Evolutionary conservation across 2,888 invertebrate genomes (phyloP), one percentile per base, ranked within the genome.

Genomic region (Azorinus chamasolen): DNA sequence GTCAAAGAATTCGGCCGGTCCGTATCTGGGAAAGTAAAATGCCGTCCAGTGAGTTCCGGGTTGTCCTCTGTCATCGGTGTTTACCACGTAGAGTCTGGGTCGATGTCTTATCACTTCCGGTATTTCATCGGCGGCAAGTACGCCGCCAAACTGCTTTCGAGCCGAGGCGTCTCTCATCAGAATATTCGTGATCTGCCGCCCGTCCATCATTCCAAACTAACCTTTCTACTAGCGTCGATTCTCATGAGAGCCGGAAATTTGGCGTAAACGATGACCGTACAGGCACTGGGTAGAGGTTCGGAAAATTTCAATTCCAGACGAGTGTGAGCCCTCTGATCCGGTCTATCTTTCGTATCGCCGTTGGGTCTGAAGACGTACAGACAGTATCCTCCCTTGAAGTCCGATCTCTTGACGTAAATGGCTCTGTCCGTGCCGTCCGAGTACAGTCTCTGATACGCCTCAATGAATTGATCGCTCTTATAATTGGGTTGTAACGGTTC

Each of bases 401-500:
- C 50, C n/a, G 18, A 1, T 58, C 51, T 68, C 14, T 16, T 41
- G 16, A 68, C 54, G 16, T 39, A 16, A 20, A 53, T 20, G 12
- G 39, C 57, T 37, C 66, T 37, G 4, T 63, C 24, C 14, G 16
- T 10, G 14, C 32, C 3, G n/a, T 61, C 43, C 45, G 4, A 32
- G 10, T 48, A 54, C 27, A 66, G 24, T 22, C 46, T 32, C 18
- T 62, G 48, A 27, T 68, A 68, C 0, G 39, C 45, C 1, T 59
- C 48, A 3, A 64, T 37, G 24, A 41, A 71, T 3, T 45, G 24
- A 16, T 64, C 41, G 14, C 48, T 61, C 62, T 70, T 55, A 55
- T 72, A 61, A 43, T 72, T 48, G 1, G 54, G 59, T 45, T 72
- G 59, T 6, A 72, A 39, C 1, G 72, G 73, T 22, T 37, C 18